A percentile compares a stretch with the other conserved stretches of the same genome.
phyloP scores from a whole-genome alignment of 2,797 vertebrate species.

The Acropternis orthonyx region DNA sequence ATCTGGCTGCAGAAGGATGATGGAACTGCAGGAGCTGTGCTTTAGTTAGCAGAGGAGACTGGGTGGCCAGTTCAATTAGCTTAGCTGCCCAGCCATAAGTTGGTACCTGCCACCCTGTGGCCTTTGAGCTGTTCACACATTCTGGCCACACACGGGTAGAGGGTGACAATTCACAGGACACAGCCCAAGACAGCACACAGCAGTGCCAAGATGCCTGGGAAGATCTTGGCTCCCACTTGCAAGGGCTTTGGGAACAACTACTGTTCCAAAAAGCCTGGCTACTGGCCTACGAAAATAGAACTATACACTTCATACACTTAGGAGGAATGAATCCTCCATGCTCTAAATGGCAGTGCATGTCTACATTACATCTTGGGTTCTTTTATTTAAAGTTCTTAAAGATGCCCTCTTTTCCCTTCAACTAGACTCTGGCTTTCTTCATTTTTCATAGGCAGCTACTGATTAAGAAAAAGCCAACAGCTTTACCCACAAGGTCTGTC shows the following conservation, averaged over 20 bases:
- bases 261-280: neutral
- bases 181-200: neutral
- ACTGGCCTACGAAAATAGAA: neutral
- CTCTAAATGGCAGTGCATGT: fast-evolving
- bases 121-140: neutral
- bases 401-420: neutral
- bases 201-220: neutral
- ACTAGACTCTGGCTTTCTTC: neutral
- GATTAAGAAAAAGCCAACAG: neutral
- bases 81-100: neutral
- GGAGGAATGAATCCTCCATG: neutral
- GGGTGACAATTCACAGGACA: neutral
- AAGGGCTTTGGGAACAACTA: neutral
- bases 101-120: neutral
- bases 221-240: neutral
- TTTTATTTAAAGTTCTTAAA: neutral
- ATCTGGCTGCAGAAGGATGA: neutral
- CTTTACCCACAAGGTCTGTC: neutral
- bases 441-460: neutral
- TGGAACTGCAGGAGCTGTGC: neutral
- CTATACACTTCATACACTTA: neutral
- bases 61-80: neutral
- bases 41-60: neutral
- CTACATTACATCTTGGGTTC: neutral
- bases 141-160: too few relatives aligned